Base-by-base conservation (phyloP, 2,888 invertebrate genomes). In the Drepana falcataria region DNA sequence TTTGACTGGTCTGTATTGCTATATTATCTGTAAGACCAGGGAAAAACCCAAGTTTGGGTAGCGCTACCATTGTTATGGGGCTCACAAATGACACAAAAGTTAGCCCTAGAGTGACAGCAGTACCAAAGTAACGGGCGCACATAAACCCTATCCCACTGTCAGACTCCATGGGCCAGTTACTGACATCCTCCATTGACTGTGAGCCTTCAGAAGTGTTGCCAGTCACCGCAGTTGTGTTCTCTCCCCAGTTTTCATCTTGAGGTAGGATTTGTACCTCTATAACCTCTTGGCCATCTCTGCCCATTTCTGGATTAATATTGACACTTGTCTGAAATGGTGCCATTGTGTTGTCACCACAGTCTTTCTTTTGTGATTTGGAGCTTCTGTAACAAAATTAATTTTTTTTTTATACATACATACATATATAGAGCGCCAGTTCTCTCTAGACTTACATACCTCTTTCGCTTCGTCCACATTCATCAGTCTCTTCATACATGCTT, bases 171-270 rank as follows among this genome's bases (percentile, higher is more conserved):
- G 96, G 96, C 94, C 96, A 96, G 71, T 95, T 95, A 70, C 95
- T 95, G 2, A 96, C 94, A 81, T 98, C 98, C 80, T 98, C 98
- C 81, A 97, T 95, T 0, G 98, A 98, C 68, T 97, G 96, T 2
- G 97, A 98, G 69, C 97, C 97, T 79, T 98, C 99, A 0, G 97
- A 98, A 1, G 98, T 98, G 75, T 98, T 98, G 6, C 98, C 98
- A 0, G 99, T 99, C 41, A 99, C 95, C 0, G 98, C 98, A 0
- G 99, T 99, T 0, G 98, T 98, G 73, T 97, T 98, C 83, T 99
- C 99, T n/a, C 97, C 98, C 99, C 99, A 99, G 83, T 98, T 98
- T 76, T 99, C 99, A 87, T 99, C 99, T 88, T 98, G 96, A 0
- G 98, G 98, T 56, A 98, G 87, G 65, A 98, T 98, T 90, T 98